Conservation (phyloP, 2,888 invertebrate species). For the Operophtera brumata region DNA sequence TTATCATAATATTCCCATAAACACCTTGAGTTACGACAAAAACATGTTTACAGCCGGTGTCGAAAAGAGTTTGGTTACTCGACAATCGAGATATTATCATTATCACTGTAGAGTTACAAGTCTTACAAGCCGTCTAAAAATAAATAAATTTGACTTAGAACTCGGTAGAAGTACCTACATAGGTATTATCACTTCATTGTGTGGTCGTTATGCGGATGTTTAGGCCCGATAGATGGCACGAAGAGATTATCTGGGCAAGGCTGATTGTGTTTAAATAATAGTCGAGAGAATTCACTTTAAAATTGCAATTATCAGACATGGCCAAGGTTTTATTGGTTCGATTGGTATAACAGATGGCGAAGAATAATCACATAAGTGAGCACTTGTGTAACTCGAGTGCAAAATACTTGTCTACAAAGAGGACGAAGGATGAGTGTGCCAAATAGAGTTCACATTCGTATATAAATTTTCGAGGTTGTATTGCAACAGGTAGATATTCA, state of each 20-base stretch:
- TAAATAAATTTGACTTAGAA: conserved; percentile 15
- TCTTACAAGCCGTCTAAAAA: conserved; percentile 11
- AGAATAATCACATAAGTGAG: background rate
- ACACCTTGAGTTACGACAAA: conserved; percentile 37
- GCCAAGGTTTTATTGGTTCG: background rate
- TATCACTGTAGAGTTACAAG: background rate
- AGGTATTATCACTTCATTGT: conserved; percentile 5
- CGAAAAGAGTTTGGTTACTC: conserved; percentile 19
- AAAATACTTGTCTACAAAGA: background rate
- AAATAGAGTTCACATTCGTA: no score
- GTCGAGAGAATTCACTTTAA: background rate
- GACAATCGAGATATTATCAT: conserved; percentile 8
- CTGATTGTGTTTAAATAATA: background rate
- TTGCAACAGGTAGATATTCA: no score
- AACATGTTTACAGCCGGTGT: conserved; percentile 41
- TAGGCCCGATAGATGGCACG: background rate
- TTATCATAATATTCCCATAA: conserved; percentile 49
- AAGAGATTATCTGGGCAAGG: conserved; percentile 1
- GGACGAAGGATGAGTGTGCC: no score
- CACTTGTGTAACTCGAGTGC: background rate
- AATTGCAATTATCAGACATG: background rate
- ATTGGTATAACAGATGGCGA: conserved; percentile 14
- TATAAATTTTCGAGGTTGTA: no score
- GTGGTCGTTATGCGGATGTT: background rate
- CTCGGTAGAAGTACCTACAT: no score